Evolutionary conservation across 2,888 invertebrate species (phyloP).

Genomic region (Villa cingulata): DNA sequence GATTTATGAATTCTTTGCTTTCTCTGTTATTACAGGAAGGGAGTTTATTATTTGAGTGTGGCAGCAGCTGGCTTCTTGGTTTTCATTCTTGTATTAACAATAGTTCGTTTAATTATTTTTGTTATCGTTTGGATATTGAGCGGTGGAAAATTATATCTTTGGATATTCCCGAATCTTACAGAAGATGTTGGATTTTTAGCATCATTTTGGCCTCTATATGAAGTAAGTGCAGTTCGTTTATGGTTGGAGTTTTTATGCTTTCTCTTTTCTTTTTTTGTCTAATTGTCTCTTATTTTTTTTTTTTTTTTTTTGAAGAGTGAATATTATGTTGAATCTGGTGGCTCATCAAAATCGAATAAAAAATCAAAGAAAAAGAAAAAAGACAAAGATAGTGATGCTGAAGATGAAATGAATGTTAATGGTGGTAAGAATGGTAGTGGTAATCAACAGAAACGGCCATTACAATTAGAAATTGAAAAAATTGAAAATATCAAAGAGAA

Average conservation of each 20-base stretch:
- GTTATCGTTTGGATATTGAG: constrained; percentile 80
- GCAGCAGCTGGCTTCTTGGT: constrained; percentile 91
- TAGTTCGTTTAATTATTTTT: constrained; percentile 82
- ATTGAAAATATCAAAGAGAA: constrained; percentile 33
- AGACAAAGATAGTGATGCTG: constrained; percentile 69
- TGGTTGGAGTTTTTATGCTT: neutral
- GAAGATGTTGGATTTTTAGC: constrained; percentile 99
- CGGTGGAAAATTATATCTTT: constrained; percentile 82
- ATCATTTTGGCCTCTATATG: constrained; percentile 94
- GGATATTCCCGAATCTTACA: constrained; percentile 97
- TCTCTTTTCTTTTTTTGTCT: neutral
- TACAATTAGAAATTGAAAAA: constrained; percentile 28
- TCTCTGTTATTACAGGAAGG: constrained; percentile 46
- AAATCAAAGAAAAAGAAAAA: constrained; percentile 51
- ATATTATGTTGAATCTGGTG: constrained; percentile 52
- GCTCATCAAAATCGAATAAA: constrained; percentile 39
- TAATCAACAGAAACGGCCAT: constrained; percentile 28
- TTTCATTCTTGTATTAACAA: constrained; percentile 78
- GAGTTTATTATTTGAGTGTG: constrained; percentile 93
- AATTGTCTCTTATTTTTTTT: neutral
- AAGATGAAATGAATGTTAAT: no score
- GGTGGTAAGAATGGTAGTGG: constrained; percentile 22
- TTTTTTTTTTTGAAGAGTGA: constrained; percentile 42
- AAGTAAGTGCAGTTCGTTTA: constrained; percentile 47
- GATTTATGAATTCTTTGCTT: no score